phyloP scores from a whole-genome alignment of 2,797 vertebrate genomes.

The Strix occidentalis region DNA sequence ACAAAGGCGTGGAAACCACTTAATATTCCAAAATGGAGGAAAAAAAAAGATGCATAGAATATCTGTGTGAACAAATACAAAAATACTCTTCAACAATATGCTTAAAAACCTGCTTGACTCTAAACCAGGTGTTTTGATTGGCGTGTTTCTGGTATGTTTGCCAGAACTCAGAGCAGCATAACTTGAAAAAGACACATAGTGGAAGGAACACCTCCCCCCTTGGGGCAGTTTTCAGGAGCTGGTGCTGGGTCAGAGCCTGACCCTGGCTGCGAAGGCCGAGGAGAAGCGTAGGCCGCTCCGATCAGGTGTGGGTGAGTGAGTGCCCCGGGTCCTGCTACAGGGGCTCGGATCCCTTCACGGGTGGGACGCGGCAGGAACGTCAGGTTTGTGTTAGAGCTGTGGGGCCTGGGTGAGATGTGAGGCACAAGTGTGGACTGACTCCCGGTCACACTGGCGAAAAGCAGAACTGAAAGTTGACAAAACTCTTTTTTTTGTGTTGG shows the following conservation, averaged over 20 bases:
- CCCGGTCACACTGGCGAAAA: neutral
- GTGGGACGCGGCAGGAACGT: neutral
- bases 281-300: neutral
- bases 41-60: neutral
- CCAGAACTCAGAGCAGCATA: neutral
- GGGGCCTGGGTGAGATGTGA: neutral
- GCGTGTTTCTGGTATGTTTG: neutral
- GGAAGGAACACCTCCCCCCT: neutral
- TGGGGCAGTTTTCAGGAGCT: neutral
- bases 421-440: neutral
- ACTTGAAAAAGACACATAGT: neutral
- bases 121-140: neutral
- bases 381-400: neutral
- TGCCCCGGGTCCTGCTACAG: neutral
- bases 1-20: neutral
- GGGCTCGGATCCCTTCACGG: fast-evolving
- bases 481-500: neutral
- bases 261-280: neutral
- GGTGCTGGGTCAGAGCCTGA: neutral
- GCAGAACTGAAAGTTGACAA: neutral
- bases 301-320: neutral
- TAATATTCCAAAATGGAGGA: too few relatives aligned
- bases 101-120: neutral
- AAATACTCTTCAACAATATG: neutral
- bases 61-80: neutral